Base-by-base conservation (phyloP, 2,888 invertebrate species). In the Nowickia ferox region DNA sequence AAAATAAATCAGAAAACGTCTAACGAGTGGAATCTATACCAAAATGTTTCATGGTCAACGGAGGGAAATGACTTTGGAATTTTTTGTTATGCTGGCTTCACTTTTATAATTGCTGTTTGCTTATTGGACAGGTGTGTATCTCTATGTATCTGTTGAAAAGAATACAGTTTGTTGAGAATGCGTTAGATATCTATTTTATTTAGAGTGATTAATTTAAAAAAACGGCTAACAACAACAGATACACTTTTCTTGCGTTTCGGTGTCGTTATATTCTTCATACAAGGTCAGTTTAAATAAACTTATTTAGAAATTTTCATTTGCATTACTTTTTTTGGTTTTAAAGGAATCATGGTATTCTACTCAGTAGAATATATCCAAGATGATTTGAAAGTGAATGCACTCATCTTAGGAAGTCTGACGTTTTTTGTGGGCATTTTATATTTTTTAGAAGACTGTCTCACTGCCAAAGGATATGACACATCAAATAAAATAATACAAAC, bases 41-140 rank as follows among this genome's bases (percentile, higher is more conserved):
- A 77, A 68, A 86, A 86, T 74, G 77, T 86, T 68, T 77, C 80
- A 77, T 84, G 84, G 86, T 84, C 86, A 65, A 63, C 76, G 11
- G 86, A 84, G 68, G 86, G 86, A 22, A 86, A 72, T 77, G 84
- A 86, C 40, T 86, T 86, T 61, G 76, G 84, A 17, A 77, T 84
- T 51, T 86, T 86, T 38, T 22, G 69, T 19, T 86, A 84, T 77
- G 84, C 84, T 11, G 86, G 86, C 9, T 86, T 40, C 44, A 84
- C 86, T 4, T 86, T 84, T 74, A 86, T 86, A 68, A 81, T 75
- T 38, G 76, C 76, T 5, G 69, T 84, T 38, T 86, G 84, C 46
- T 42, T 86, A 19, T 63, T 86, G 44, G 80, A 80, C 48, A 84
- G 86, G 86, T 86, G n/a, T 1, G 53, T 82, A 30, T 63, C 2